Percentiles rank a stretch among this genome's conserved stretches.
Conservation (phyloP, 2,888 invertebrate genomes). For the Lithophane ornitopus region DNA sequence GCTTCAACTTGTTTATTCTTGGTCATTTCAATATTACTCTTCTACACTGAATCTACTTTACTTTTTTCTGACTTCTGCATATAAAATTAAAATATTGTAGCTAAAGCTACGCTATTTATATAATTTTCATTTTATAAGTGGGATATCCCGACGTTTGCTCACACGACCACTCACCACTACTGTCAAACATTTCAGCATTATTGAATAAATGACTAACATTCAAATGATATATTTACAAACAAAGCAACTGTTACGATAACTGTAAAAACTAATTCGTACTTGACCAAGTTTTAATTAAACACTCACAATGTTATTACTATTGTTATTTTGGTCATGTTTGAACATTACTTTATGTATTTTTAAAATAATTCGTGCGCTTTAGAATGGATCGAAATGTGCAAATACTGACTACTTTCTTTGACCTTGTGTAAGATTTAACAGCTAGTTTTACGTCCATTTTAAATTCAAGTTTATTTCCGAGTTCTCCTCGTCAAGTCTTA, state of each 20-base stretch:
- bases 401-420: constrained; percentile 6
- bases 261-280: constrained; percentile 23
- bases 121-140: background rate
- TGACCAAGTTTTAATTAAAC: constrained; percentile 31
- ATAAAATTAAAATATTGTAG: no score
- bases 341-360: constrained; percentile 23
- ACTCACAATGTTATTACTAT: constrained; percentile 18
- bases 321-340: constrained; percentile 12
- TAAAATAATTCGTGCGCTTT: constrained; percentile 6
- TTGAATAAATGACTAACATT: constrained; percentile 19
- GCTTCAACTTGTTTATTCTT: background rate
- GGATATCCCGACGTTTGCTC: background rate
- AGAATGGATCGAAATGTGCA: background rate
- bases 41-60: background rate
- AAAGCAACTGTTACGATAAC: constrained; percentile 25
- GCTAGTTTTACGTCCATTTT: constrained; percentile 8
- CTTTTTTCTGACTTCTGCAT: background rate
- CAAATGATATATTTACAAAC: constrained; percentile 35
- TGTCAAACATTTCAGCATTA: background rate
- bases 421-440: background rate
- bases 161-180: background rate
- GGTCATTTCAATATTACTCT: background rate
- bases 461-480: background rate
- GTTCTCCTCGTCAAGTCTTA: constrained; percentile 6
- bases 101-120: no score